Evolutionary conservation across 2,888 invertebrate genomes (phyloP), one percentile per base, ranked within the genome.

Genomic region (Apamea sordens): DNA sequence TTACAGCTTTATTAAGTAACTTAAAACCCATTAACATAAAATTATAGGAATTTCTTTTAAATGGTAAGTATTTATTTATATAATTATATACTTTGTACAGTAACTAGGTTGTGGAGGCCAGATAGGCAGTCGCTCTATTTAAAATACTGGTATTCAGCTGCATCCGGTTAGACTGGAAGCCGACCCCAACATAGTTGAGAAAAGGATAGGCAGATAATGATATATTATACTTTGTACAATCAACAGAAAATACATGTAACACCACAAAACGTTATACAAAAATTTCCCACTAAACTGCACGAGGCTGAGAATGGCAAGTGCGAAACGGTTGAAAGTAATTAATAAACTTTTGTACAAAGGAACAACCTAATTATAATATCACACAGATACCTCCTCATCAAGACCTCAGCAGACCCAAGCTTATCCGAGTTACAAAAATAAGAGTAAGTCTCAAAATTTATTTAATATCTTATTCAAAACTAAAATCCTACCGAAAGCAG

Each of bases 401-500:
- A 85, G 18, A 36, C 53, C 11, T 11, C 11, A 44, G 3, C n/a
- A 50, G 0, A 61, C 8, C 11, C 13, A 24, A 36, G 47, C 32
- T 13, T 36, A 41, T 21, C 70, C 21, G 47, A 24, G 63, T 77
- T 32, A 28, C 73, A 63, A 61, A 72, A 82, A 75, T 73, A 65
- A 44, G 65, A 76, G 63, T 75, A 36, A 64, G 18, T 64, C 64
- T 59, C 28, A 50, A 82, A 73, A 86, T 70, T 79, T 77, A 67
- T 79, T 75, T 73, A 76, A 76, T 79, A 77, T 65, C 67, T 47
- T 86, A 72, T 69, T 86, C 68, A 59, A 74, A 87, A 78, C 77
- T 85, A 70, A 87, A 80, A 74, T 73, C 32, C 5, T 0, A 61
- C 65, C 32, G 36, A 80, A 76, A 75, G 71, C 86, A 87, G 73